phyloP scores from a whole-genome alignment of 2,797 vertebrate genomes.

The Ctenopoma multispine region DNA sequence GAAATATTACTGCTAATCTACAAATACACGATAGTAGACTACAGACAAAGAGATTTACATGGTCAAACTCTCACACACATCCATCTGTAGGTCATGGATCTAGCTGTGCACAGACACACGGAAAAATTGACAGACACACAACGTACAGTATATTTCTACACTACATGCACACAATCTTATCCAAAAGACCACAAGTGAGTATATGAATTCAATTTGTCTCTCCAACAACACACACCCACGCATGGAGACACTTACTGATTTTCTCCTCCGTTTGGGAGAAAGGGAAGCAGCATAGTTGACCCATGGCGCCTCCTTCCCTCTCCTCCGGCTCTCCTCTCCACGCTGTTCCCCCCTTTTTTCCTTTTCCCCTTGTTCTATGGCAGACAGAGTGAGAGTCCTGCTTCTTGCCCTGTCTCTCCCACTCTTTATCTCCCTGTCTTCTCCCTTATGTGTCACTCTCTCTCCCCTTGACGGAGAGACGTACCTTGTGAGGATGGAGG shows the following conservation, averaged over 20 bases:
- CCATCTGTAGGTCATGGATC: constrained; percentile 52
- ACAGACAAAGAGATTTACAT: constrained; percentile 21
- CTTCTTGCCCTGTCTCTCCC: constrained; percentile 30
- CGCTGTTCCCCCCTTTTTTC: constrained; percentile 49
- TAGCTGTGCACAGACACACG: constrained; percentile 7
- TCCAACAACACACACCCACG: constrained; percentile 83
- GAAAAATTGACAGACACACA: constrained; percentile 4
- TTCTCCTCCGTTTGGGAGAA: constrained; percentile 94
- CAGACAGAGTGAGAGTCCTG: constrained; percentile 45
- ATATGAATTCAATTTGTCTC: constrained; percentile 47
- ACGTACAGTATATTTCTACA: constrained; percentile 17
- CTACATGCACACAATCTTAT: constrained; percentile 36
- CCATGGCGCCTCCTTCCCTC: constrained; percentile 86
- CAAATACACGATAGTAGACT: not conserved
- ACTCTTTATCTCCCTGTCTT: constrained; percentile 28
- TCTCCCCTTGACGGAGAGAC: constrained; percentile 31
- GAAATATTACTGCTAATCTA: constrained; percentile 8
- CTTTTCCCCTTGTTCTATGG: constrained; percentile 43
- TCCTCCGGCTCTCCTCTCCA: constrained; percentile 56
- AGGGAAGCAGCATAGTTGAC: constrained; percentile 98
- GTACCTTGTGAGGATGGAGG: constrained; percentile 46
- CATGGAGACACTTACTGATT: constrained; percentile 92
- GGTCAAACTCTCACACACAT: constrained; percentile 15
- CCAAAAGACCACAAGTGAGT: constrained; percentile 37
- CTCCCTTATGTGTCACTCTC: constrained; percentile 33